These are phyloP conservation scores for Balaeniceps rex DNA, from an alignment of 2,113 vertebrate species.

Conservation along the genomic window DNA sequence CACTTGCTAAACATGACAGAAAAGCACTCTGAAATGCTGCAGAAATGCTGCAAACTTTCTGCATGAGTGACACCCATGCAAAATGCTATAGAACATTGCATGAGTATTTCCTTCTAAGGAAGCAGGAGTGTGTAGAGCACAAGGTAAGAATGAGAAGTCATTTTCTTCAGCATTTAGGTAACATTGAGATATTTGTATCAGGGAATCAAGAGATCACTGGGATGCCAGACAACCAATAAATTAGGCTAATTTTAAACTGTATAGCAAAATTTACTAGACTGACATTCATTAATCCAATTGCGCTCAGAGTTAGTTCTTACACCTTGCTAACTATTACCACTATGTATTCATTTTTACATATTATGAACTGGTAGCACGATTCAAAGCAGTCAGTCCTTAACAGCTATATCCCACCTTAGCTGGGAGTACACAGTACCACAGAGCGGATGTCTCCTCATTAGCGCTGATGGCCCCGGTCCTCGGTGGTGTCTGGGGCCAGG, in stretches of 20 bases:
- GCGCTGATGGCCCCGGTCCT: not conserved
- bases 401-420: not conserved
- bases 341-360: not conserved
- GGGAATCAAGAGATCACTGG: not conserved
- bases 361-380: not conserved
- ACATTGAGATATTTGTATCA: not conserved
- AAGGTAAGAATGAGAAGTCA: not conserved
- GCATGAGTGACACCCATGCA: not conserved
- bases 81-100: not conserved
- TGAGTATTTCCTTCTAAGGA: not conserved
- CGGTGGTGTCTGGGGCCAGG: not conserved
- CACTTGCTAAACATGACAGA: not conserved
- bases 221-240: not conserved
- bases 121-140: not conserved
- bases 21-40: not conserved
- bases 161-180: not conserved
- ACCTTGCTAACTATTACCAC: not conserved
- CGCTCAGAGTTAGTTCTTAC: not conserved
- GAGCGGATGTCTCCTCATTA: accelerated
- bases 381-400: not conserved
- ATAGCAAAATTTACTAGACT: not conserved
- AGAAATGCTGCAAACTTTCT: not conserved
- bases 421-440: too few species aligned
- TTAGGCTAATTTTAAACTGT: not conserved
- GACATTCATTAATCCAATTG: not conserved